Evolutionary conservation across 2,797 vertebrate genomes (phyloP), one percentile per base, ranked within the genome.

Genomic region (Allobates femoralis): DNA sequence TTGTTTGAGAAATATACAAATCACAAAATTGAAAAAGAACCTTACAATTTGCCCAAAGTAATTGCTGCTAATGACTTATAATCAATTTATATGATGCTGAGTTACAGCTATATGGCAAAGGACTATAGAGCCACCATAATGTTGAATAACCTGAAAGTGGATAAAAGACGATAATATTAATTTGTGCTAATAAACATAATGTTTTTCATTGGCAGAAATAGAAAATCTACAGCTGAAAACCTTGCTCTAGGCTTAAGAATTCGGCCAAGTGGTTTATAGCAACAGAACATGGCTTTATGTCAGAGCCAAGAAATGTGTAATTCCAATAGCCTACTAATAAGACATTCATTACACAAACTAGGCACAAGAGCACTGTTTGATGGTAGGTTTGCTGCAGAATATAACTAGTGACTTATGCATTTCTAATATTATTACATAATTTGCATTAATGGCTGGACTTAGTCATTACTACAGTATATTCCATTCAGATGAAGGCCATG

Each of bases 31-130:
- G n/a, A 23, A 73, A 56, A 51, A 83, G 55, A 83, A 58, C 34
- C 30, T 41, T 46, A 21, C 56, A 53, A 71, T 83, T 60, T 83
- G 26, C 32, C 26, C 21, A 28, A 83, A 18, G 32, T 53, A 41
- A 83, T 83, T 83, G n/a, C 32, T 26, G n/a, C 58, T 83, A 83
- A 83, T 74, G 67, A 67, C 51, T n/a, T 58, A n/a, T 32, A 71
- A 53, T 78, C 55, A 78, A 41, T 78, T 58, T 34, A 37, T 37
- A 37, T 75, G 78, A 67, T 75, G 21, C 26, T 32, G 26, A 60
- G 56, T 30, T 51, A 79, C 16, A 60, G 34, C 37, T 86, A 34
- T 26, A 30, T 74, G 66, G 71, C 37, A 86, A 46, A 71, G 14
- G 62, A 71, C 69, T 71, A 67, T 37, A 85, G 19, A 85, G 34